phyloP scores from a whole-genome alignment of 2,888 invertebrate genomes.

The Cosmia pyralina region DNA sequence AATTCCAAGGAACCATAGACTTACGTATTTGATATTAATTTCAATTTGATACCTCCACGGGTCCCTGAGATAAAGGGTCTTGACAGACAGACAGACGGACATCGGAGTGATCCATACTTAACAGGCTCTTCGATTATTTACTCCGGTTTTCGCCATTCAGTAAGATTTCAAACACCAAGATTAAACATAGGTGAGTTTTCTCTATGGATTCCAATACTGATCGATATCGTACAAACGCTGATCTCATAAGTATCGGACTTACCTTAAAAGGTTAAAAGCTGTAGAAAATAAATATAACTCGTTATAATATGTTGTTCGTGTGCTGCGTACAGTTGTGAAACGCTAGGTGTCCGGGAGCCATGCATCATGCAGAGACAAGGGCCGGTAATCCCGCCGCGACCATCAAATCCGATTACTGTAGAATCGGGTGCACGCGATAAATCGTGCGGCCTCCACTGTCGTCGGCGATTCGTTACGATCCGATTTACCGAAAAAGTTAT shows the following conservation, averaged over 20 bases:
- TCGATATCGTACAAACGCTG: slow-evolving; percentile 32
- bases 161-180: too few species aligned
- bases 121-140: too few species aligned
- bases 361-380: slow-evolving; percentile 59
- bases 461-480: slow-evolving; percentile 86
- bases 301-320: slow-evolving; percentile 37
- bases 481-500: slow-evolving; percentile 84
- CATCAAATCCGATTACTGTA: slow-evolving; percentile 84
- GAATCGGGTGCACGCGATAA: slow-evolving; percentile 86
- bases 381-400: slow-evolving; percentile 65
- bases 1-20: too few species aligned
- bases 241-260: slow-evolving; percentile 45
- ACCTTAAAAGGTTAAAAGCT: slow-evolving; percentile 49
- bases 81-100: too few species aligned
- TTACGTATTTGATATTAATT: too few species aligned
- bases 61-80: too few species aligned
- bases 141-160: too few species aligned
- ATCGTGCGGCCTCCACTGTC: slow-evolving; percentile 82
- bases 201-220: slow-evolving; percentile 11
- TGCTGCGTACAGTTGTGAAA: slow-evolving; percentile 5
- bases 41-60: too few species aligned
- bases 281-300: slow-evolving; percentile 44
- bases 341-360: slow-evolving; percentile 42
- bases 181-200: too few species aligned
- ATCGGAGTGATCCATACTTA: too few species aligned